These are phyloP conservation scores for Hippasteria phrygiana DNA, from an alignment of 53 echinoderm and acorn worm species.

Conservation along the genomic window DNA sequence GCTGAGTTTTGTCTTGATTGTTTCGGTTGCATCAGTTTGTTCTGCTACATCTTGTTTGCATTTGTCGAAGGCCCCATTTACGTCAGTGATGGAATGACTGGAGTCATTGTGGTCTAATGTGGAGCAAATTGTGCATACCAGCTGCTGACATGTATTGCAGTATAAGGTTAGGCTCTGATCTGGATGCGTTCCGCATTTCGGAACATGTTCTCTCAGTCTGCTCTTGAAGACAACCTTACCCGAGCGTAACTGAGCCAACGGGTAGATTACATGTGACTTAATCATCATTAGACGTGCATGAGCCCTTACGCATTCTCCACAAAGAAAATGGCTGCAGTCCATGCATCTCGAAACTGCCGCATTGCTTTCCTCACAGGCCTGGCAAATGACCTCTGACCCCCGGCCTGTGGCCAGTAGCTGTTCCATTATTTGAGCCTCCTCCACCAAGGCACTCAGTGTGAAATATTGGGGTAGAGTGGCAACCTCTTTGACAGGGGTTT, in stretches of 20 bases:
- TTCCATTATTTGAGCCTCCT: not conserved
- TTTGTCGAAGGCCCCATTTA: not conserved
- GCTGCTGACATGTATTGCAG: constrained; percentile 5
- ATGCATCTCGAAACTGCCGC: constrained; percentile 11
- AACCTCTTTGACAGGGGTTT: not conserved
- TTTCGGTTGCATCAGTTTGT: not conserved
- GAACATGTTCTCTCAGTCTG: constrained; percentile 13
- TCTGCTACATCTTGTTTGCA: constrained; percentile 11
- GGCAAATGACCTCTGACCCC: not conserved
- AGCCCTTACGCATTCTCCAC: constrained; percentile 19
- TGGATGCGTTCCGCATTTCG: constrained; percentile 2
- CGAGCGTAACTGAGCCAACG: constrained; percentile 2
- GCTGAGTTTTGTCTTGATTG: not conserved
- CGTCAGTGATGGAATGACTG: not conserved
- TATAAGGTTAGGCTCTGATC: not conserved
- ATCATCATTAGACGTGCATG: constrained; percentile 4
- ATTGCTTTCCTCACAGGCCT: constrained; percentile 7
- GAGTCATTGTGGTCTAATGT: not conserved
- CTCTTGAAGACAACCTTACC: not conserved
- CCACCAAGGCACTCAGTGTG: not conserved
- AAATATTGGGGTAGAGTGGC: not conserved
- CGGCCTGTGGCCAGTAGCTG: not conserved
- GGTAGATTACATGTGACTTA: constrained; percentile 8
- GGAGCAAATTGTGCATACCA: not conserved
- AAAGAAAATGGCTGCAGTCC: constrained; percentile 7